Evolutionary conservation across 2,888 invertebrate genomes (phyloP).

Genomic region (Tinea trinotella): DNA sequence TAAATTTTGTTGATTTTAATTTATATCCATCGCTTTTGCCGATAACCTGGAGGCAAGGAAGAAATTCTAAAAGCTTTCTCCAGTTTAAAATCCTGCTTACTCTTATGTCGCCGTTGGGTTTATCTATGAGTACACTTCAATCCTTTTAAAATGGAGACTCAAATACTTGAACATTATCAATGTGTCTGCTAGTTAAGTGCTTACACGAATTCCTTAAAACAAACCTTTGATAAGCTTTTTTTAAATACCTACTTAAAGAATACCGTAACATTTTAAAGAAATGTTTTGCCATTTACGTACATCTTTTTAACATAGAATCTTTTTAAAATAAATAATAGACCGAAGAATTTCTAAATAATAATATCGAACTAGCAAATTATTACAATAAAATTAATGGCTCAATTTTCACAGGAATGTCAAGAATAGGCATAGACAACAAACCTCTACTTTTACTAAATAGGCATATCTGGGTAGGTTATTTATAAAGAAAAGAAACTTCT

Average conservation of each 20-base stretch:
- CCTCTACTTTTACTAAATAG: no score
- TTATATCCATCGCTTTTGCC: neutral
- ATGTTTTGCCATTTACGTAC: no score
- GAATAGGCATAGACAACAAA: no score
- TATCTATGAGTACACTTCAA: constrained; percentile 28
- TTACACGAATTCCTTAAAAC: constrained; percentile 24
- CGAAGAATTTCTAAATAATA: no score
- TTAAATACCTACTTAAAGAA: neutral
- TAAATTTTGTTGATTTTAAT: neutral
- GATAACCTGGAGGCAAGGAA: constrained; percentile 9
- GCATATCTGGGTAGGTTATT: no score
- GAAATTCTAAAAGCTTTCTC: constrained; percentile 15
- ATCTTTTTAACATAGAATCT: no score
- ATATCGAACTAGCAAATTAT: no score
- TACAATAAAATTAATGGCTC: no score
- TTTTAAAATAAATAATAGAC: no score
- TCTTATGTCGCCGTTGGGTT: neutral
- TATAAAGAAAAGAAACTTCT: no score
- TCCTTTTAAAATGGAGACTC: constrained; percentile 33
- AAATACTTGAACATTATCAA: constrained; percentile 34
- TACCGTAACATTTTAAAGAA: no score
- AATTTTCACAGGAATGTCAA: no score
- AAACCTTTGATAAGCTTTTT: neutral
- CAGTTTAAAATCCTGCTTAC: constrained; percentile 13
- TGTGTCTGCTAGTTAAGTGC: constrained; percentile 44